phyloP scores from a whole-genome alignment of 2,888 invertebrate genomes.

The Scaptomyza cyrtandrae region DNA sequence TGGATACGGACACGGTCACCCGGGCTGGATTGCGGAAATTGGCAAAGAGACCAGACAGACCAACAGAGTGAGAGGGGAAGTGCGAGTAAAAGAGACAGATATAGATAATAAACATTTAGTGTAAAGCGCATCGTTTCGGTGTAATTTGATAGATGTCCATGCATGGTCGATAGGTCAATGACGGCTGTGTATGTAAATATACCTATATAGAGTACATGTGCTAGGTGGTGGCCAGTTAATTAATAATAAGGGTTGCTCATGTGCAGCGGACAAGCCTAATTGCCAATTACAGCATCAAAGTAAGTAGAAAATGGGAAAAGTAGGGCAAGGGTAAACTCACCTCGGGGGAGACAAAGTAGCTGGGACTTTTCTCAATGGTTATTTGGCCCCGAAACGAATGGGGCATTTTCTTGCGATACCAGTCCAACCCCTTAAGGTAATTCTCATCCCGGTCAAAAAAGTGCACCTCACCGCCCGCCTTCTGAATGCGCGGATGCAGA shows the following conservation, averaged over 20 bases:
- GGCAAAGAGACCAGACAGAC: conserved; percentile 25
- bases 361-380: conserved; percentile 98
- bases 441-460: conserved; percentile 98
- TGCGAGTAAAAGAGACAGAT: not conserved
- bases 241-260: conserved; percentile 62
- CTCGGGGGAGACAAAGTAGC: conserved; percentile 98
- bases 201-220: not conserved
- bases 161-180: conserved; percentile 12
- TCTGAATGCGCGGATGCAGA: conserved; percentile 95
- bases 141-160: conserved; percentile 67
- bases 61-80: not conserved
- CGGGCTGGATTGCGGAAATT: conserved; percentile 43
- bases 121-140: conserved; percentile 49
- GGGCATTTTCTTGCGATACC: conserved; percentile 98
- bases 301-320: conserved; percentile 14
- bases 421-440: conserved; percentile 95
- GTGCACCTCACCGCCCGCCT: conserved; percentile 97
- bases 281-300: conserved; percentile 77
- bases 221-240: conserved; percentile 56
- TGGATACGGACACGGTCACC: conserved; percentile 54
- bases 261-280: conserved; percentile 59
- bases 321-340: conserved; percentile 86
- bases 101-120: not conserved
- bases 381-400: conserved; percentile 95
- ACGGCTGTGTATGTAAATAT: not conserved